Conservation (phyloP, 2,797 vertebrate genomes). For the Scyliorhinus canicula region DNA sequence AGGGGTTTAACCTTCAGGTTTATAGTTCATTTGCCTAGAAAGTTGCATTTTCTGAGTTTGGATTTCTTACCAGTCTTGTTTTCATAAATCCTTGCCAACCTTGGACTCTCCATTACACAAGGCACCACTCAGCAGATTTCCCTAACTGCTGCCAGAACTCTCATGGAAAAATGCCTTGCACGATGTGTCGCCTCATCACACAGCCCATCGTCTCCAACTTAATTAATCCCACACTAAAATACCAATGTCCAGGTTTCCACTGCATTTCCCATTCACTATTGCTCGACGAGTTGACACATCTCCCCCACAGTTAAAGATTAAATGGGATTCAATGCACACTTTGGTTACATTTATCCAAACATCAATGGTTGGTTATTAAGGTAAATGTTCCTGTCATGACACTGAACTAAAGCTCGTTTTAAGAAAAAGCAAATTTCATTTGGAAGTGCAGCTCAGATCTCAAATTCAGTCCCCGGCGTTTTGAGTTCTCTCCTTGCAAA, state of each 20-base stretch:
- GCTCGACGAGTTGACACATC: not conserved
- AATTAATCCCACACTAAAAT: not conserved
- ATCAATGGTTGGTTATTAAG: not conserved
- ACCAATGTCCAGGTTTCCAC: not conserved
- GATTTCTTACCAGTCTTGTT: not conserved
- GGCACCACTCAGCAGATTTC: not conserved
- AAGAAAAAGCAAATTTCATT: not conserved
- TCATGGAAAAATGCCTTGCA: not conserved
- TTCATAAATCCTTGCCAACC: not conserved
- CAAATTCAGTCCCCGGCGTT: not conserved
- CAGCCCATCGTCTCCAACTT: not conserved
- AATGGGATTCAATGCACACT: not conserved
- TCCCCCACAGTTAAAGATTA: not conserved
- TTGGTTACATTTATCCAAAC: not conserved
- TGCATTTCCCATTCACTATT: not conserved
- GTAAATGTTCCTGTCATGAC: not conserved
- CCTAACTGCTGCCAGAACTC: not conserved
- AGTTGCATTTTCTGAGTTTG: not conserved
- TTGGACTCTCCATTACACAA: not conserved
- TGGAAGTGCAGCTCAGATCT: not conserved
- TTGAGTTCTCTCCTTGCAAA: not conserved
- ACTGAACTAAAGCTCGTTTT: not conserved
- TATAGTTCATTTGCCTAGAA: slow-evolving; percentile 8
- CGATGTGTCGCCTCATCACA: not conserved
- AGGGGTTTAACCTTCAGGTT: slow-evolving; percentile 14